phyloP scores from a whole-genome alignment of 2,113 vertebrate genomes.

The Rutilus rutilus region DNA sequence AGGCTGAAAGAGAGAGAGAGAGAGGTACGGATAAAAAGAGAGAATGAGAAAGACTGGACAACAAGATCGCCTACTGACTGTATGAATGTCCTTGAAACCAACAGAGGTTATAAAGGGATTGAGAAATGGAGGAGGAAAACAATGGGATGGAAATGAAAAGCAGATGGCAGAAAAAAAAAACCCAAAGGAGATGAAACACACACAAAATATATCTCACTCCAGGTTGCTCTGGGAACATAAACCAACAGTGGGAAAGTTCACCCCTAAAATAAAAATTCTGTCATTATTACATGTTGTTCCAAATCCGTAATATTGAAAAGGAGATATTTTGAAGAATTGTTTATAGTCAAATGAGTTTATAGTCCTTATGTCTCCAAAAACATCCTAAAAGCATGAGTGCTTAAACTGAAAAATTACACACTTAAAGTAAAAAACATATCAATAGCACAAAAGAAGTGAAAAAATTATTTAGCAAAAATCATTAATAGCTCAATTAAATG shows the following conservation, averaged over 20 bases:
- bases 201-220: not conserved
- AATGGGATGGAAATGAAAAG: conserved; percentile 5
- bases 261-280: not conserved
- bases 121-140: conserved; percentile 10
- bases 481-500: not conserved
- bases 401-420: not conserved
- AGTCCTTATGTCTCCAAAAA: not conserved
- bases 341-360: not conserved
- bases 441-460: not conserved
- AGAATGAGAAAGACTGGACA: not conserved
- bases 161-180: not conserved
- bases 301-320: not conserved
- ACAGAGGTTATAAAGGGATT: not conserved
- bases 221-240: not conserved
- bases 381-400: not conserved
- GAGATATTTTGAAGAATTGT: not conserved
- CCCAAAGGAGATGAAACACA: not conserved
- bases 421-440: not conserved
- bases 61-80: not conserved
- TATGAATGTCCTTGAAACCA: conserved; percentile 41
- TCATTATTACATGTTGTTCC: not conserved
- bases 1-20: not conserved
- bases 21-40: not conserved
- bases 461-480: too few relatives aligned
- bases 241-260: not conserved